These are phyloP conservation scores for Notothenia coriiceps DNA, from an alignment of 2,113 vertebrate genomes.

Conservation along the genomic window DNA sequence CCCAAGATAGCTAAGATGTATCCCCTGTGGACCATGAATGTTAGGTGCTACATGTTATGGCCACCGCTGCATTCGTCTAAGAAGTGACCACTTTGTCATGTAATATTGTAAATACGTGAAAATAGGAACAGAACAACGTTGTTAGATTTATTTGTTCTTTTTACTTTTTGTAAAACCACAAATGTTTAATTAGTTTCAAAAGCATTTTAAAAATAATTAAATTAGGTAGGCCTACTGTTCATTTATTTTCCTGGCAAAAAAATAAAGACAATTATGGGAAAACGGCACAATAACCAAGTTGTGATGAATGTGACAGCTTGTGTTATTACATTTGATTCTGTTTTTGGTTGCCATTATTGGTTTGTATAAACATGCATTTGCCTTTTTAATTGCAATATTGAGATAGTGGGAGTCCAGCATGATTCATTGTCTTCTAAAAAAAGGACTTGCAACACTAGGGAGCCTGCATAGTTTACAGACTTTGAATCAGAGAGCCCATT, in stretches of 20 bases:
- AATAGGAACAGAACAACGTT: background rate
- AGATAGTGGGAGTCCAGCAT: constrained; percentile 41
- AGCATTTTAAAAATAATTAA: background rate
- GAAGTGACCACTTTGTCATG: background rate
- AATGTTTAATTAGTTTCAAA: background rate
- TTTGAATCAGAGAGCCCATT: constrained; percentile 39
- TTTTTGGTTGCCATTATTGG: constrained; percentile 53
- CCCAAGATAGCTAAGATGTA: background rate
- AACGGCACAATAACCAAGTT: background rate
- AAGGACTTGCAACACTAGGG: constrained; percentile 11
- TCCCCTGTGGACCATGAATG: background rate
- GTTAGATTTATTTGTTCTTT: no score
- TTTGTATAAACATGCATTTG: constrained; percentile 57
- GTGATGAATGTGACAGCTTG: constrained; percentile 45
- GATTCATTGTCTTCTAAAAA: constrained; percentile 59
- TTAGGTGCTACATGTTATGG: background rate
- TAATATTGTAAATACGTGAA: background rate
- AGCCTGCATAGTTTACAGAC: constrained; percentile 24
- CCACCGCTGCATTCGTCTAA: no score
- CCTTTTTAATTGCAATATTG: constrained; percentile 64
- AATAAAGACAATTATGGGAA: background rate
- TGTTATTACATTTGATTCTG: constrained; percentile 53
- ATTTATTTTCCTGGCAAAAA: background rate
- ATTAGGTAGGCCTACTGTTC: background rate
- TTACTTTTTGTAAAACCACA: no score